Evolutionary conservation across 2,113 vertebrate species (phyloP).

Genomic region (Rynchops niger): DNA sequence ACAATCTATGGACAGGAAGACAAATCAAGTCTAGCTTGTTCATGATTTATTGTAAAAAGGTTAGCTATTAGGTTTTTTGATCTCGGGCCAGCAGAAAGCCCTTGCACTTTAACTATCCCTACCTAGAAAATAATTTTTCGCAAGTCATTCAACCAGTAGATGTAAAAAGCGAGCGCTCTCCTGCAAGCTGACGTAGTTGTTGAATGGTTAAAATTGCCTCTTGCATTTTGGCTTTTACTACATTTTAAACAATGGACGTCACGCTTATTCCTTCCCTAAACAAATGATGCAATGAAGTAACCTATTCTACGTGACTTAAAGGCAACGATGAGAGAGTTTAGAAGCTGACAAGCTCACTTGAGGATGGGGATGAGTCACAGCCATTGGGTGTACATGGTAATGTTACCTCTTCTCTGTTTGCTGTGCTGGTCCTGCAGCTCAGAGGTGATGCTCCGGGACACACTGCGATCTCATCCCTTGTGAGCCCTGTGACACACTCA

Average conservation of each 20-base stretch:
- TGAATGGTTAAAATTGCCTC: not conserved
- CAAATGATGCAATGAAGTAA: not conserved
- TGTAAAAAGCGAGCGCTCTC: not conserved
- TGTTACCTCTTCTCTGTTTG: not conserved
- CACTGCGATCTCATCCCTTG: not conserved
- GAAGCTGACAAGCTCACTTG: not conserved
- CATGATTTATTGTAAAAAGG: conserved; percentile 17
- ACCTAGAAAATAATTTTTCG: conserved; percentile 13
- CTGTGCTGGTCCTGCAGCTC: not conserved
- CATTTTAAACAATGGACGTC: not conserved
- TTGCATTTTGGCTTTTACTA: not conserved
- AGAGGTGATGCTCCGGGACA: not conserved
- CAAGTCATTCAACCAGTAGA: not conserved
- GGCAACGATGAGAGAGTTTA: not conserved
- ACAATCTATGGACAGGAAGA: not conserved
- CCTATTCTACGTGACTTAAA: not conserved
- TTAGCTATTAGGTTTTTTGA: conserved; percentile 1
- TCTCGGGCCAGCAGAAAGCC: conserved; percentile 16
- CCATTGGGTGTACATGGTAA: not conserved
- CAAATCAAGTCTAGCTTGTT: not conserved
- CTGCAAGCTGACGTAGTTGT: not conserved
- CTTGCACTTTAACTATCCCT: not conserved
- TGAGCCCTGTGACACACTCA: not conserved
- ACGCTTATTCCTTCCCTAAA: not conserved
- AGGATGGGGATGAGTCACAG: not conserved